phyloP scores from a whole-genome alignment of 2,888 invertebrate genomes.

The Leptinotarsa haldemani region DNA sequence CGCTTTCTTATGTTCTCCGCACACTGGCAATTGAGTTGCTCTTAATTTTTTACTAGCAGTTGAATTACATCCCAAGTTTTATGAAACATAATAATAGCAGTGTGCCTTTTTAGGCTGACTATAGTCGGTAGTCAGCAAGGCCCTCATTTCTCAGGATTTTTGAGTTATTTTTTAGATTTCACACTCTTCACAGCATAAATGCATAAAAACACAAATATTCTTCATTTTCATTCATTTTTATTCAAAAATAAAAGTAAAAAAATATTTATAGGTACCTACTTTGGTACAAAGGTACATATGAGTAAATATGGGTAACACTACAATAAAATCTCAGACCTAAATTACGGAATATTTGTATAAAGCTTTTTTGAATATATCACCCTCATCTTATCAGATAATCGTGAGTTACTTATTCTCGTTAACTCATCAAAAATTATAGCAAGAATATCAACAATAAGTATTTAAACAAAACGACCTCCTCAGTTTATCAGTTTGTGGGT shows the following conservation, averaged over 20 bases:
- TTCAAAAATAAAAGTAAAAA: conserved; percentile 32
- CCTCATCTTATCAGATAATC: neutral
- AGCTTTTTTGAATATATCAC: conserved; percentile 34
- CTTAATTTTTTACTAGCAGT: too few species aligned
- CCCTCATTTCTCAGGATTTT: too few species aligned
- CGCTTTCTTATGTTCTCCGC: too few species aligned
- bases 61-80: too few species aligned
- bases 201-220: neutral
- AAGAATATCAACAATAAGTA: too few species aligned
- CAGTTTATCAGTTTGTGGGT: too few species aligned
- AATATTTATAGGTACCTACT: conserved; percentile 16
- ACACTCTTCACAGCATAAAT: neutral
- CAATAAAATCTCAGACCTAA: conserved; percentile 10
- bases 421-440: neutral
- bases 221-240: conserved; percentile 21
- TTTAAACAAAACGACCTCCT: too few species aligned
- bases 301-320: conserved; percentile 16
- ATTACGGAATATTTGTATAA: conserved; percentile 33
- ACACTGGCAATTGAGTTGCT: too few species aligned
- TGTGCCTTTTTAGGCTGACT: too few species aligned
- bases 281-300: conserved; percentile 27
- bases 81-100: too few species aligned
- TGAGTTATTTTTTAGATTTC: too few species aligned
- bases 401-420: neutral
- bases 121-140: too few species aligned